phyloP scores from a whole-genome alignment of 2,888 invertebrate species.

The Andricus quercusramuli region DNA sequence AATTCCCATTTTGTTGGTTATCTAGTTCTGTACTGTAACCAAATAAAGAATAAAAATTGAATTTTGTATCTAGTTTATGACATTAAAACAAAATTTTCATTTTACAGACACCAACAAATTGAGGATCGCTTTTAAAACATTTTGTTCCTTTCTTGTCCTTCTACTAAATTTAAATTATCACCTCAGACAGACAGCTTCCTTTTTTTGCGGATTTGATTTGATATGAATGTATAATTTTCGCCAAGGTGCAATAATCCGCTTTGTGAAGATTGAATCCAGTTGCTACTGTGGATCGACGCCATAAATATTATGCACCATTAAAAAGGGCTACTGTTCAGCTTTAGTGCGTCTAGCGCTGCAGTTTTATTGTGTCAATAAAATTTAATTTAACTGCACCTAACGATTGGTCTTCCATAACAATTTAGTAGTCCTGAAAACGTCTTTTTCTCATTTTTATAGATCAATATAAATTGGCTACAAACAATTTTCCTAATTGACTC shows the following conservation, averaged over 20 bases:
- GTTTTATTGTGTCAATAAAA: slow-evolving; percentile 2
- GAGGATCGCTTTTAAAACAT: neutral
- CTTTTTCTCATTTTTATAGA: neutral
- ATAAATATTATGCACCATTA: slow-evolving; percentile 7
- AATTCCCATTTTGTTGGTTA: too few species aligned
- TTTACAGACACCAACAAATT: neutral
- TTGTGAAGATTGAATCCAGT: slow-evolving; percentile 30
- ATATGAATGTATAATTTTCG: slow-evolving; percentile 17
- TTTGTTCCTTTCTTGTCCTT: neutral
- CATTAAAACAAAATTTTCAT: too few species aligned
- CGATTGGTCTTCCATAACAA: slow-evolving; percentile 8
- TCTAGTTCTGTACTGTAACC: too few species aligned
- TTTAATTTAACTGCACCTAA: slow-evolving; percentile 22
- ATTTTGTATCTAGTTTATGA: too few species aligned
- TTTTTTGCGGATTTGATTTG: slow-evolving; percentile 10
- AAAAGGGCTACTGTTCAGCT: slow-evolving; percentile 32
- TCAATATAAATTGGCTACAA: neutral
- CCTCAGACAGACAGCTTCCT: neutral
- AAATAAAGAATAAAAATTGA: too few species aligned
- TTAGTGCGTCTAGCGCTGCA: neutral
- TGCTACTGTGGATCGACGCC: slow-evolving; percentile 30
- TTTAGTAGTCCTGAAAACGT: neutral
- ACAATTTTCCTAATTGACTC: neutral
- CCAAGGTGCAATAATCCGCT: slow-evolving; percentile 29
- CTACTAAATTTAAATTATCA: slow-evolving; percentile 35